These are phyloP conservation scores for Hypsopygia costalis DNA, from an alignment of 2,888 invertebrate species.

Conservation along the genomic window DNA sequence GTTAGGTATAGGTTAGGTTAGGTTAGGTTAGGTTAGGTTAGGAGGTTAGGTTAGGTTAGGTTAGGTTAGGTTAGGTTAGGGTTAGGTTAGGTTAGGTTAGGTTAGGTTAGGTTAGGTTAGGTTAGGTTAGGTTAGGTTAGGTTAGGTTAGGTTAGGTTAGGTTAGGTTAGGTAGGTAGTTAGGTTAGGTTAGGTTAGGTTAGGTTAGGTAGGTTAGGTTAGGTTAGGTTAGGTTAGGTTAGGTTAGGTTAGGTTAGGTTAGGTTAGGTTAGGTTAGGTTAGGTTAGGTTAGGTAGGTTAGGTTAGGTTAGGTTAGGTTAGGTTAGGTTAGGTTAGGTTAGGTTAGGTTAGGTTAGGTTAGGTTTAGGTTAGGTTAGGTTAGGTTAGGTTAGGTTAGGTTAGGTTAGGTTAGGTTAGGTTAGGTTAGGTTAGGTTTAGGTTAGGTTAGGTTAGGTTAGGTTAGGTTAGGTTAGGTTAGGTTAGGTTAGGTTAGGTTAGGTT, in stretches of 20 bases:
- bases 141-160: constrained; percentile 26
- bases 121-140: constrained; percentile 25
- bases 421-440: constrained; percentile 22
- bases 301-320: constrained; percentile 23
- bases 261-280: constrained; percentile 25
- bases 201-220: constrained; percentile 22
- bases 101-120: constrained; percentile 22
- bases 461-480: constrained; percentile 21
- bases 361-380: constrained; percentile 24
- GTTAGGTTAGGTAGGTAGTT: constrained; percentile 26
- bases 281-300: constrained; percentile 26
- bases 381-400: constrained; percentile 16
- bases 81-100: constrained; percentile 23
- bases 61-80: constrained; percentile 27
- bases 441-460: constrained; percentile 18
- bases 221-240: constrained; percentile 18
- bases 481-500: constrained; percentile 21
- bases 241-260: constrained; percentile 27
- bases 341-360: constrained; percentile 24
- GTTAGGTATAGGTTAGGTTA: constrained; percentile 27
- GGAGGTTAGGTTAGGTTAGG: constrained; percentile 26
- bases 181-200: constrained; percentile 27
- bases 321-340: constrained; percentile 27
- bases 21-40: constrained; percentile 26
- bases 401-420: constrained; percentile 17